Conservation (phyloP, 2,113 vertebrate genomes). For the Sturnira hondurensis region DNA sequence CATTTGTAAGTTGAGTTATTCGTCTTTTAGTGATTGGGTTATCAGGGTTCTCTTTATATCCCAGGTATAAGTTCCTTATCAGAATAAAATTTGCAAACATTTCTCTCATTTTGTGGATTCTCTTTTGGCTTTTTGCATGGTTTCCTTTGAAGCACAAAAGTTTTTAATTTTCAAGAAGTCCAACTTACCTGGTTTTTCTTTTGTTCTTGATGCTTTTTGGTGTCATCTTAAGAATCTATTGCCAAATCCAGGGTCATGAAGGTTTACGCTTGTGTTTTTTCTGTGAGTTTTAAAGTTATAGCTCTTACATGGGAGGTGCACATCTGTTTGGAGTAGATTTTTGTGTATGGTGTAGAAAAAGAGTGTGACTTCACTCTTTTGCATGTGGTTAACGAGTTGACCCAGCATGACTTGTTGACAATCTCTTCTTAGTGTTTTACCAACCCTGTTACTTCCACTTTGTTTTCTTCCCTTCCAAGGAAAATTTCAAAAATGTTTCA, state of each 20-base stretch:
- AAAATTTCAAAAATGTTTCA: conserved; percentile 89
- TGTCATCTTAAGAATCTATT: neutral
- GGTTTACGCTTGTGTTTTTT: neutral
- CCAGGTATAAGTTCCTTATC: neutral
- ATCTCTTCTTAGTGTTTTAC: neutral
- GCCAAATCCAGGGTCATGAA: neutral
- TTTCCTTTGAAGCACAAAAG: neutral
- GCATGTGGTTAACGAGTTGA: neutral
- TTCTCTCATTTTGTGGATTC: neutral
- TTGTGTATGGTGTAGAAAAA: neutral
- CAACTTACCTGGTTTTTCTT: neutral
- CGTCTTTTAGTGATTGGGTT: neutral
- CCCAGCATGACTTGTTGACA: neutral
- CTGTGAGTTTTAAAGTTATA: neutral
- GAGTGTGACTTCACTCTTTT: neutral
- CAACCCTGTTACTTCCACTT: neutral
- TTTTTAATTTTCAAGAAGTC: neutral
- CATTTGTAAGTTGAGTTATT: neutral
- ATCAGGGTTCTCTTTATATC: neutral
- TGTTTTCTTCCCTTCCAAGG: conserved; percentile 71
- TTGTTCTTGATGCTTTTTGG: neutral
- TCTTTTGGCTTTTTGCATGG: neutral
- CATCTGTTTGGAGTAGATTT: neutral
- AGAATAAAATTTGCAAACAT: neutral
- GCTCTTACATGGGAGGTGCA: neutral